A percentile compares a stretch with the other conserved stretches of the same genome.
Conservation (phyloP, 2,113 vertebrate species). For the Ctenomys sociabilis region DNA sequence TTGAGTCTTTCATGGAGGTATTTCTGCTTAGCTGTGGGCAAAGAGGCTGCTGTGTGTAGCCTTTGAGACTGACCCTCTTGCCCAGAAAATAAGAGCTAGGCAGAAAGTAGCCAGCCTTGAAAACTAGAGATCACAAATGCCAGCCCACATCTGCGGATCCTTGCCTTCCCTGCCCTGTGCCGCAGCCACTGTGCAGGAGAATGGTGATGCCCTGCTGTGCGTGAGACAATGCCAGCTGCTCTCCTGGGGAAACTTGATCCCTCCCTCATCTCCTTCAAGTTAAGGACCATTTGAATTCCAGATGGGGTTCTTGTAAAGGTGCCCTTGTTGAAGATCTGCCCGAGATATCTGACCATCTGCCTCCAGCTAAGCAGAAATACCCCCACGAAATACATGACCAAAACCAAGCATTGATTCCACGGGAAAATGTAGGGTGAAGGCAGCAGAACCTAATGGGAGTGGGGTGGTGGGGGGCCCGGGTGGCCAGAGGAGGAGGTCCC, state of each 20-base stretch:
- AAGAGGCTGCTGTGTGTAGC: background rate
- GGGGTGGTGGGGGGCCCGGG: too few species aligned
- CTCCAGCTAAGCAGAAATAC: too few species aligned
- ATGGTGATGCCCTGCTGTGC: background rate
- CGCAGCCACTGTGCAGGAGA: background rate
- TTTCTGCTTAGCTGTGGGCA: background rate
- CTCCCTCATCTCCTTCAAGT: background rate
- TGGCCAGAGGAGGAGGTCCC: background rate
- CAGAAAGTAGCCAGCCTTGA: background rate
- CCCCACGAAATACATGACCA: too few species aligned
- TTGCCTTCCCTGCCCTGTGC: background rate
- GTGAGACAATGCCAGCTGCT: background rate
- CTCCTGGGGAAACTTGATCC: background rate
- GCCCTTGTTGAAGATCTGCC: background rate
- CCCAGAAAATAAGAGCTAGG: background rate
- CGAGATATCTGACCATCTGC: background rate
- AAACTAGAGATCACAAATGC: background rate
- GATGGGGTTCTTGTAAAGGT: background rate
- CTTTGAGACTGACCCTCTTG: background rate
- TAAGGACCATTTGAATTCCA: background rate
- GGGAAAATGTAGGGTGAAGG: background rate
- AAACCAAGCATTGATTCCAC: background rate
- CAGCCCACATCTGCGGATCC: background rate
- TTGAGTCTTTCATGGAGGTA: conserved; percentile 5
- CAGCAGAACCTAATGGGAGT: background rate